phyloP scores from a whole-genome alignment of 2,797 vertebrate genomes.

The Cossypha dichroa region DNA sequence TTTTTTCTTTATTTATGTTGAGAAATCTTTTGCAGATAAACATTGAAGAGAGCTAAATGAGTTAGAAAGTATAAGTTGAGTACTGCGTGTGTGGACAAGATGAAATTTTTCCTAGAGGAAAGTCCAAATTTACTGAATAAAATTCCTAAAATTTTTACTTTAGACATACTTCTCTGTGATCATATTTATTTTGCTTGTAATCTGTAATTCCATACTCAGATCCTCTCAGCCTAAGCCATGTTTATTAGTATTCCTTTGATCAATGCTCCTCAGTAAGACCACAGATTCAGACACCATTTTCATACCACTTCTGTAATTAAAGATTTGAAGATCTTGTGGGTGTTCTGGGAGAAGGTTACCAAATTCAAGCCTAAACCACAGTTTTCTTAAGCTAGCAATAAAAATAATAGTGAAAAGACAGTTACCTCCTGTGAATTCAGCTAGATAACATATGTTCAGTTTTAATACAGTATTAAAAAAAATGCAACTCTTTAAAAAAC shows the following conservation, averaged over 20 bases:
- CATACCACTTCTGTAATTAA: not conserved
- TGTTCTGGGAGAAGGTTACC: not conserved
- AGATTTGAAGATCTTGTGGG: not conserved
- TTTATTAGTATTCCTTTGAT: not conserved
- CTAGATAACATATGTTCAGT: not conserved
- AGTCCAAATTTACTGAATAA: not conserved
- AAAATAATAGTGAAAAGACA: not conserved
- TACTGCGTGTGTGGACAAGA: not conserved
- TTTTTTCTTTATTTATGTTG: not conserved
- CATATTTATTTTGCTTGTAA: not conserved
- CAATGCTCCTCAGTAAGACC: not conserved
- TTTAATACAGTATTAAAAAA: not conserved
- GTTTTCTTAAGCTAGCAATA: not conserved
- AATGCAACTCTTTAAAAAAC: not conserved
- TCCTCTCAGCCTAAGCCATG: not conserved
- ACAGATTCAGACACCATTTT: not conserved
- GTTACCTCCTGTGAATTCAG: not conserved
- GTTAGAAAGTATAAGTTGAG: not conserved
- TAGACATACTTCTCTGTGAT: not conserved
- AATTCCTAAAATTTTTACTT: not conserved
- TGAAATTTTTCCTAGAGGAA: not conserved
- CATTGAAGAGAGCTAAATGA: slow-evolving; percentile 37
- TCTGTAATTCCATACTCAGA: not conserved
- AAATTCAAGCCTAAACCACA: not conserved
- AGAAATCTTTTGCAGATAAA: not conserved